phyloP scores from a whole-genome alignment of 2,797 vertebrate genomes.

The Peromyscus melanophrys region DNA sequence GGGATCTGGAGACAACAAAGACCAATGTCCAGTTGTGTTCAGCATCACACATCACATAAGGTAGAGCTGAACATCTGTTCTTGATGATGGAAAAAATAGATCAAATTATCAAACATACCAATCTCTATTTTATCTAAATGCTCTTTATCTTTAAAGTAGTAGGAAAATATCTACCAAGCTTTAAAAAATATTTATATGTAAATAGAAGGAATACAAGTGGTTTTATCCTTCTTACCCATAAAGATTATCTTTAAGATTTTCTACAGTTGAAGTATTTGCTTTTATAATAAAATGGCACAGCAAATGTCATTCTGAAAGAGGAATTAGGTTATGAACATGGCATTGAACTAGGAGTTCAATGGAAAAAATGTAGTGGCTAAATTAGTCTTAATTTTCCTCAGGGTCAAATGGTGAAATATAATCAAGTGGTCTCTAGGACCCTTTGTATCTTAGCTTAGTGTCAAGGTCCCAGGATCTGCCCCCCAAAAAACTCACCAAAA shows the following conservation, averaged over 20 bases:
- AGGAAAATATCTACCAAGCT: background rate
- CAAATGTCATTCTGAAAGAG: background rate
- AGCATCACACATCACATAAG: background rate
- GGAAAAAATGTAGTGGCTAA: background rate
- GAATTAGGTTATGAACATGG: conserved; percentile 4
- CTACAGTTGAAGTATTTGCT: background rate
- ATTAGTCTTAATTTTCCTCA: conserved; percentile 26
- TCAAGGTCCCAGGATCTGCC: background rate
- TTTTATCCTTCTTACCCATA: conserved; percentile 18
- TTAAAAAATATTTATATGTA: background rate
- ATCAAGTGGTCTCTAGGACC: background rate
- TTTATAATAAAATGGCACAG: conserved; percentile 32
- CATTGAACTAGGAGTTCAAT: background rate
- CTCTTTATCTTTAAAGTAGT: conserved; percentile 6
- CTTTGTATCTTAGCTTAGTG: conserved; percentile 20
- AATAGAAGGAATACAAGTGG: background rate
- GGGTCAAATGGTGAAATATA: conserved; percentile 39
- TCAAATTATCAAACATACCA: conserved; percentile 26
- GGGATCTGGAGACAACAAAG: background rate
- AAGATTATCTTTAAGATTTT: conserved; percentile 40
- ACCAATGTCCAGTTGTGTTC: background rate
- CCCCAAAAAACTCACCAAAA: conserved; percentile 48
- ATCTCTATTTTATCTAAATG: conserved; percentile 38
- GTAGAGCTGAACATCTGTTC: background rate
- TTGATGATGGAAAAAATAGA: background rate